These are phyloP conservation scores for Oriolus oriolus DNA, from an alignment of 2,113 vertebrate genomes.

Conservation along the genomic window DNA sequence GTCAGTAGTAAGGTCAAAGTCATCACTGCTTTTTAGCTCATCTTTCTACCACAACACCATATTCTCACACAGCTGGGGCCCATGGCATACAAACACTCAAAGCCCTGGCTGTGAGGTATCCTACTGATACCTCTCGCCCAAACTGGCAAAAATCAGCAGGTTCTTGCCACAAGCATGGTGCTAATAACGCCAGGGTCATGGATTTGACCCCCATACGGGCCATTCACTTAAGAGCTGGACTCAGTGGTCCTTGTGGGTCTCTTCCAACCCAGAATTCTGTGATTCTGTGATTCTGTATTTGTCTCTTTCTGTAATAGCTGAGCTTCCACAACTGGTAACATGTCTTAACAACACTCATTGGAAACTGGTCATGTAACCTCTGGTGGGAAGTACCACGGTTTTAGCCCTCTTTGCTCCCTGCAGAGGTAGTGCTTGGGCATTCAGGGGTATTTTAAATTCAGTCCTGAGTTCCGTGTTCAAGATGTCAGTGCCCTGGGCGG, in stretches of 20 bases:
- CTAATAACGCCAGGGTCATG: background rate
- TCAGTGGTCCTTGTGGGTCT: fast-evolving
- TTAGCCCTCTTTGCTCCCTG: background rate
- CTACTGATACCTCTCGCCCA: background rate
- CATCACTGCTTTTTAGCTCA: background rate
- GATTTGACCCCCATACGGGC: background rate
- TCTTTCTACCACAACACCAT: background rate
- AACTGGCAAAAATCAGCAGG: background rate
- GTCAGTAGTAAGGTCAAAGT: background rate
- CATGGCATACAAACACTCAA: background rate
- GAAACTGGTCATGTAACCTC: background rate
- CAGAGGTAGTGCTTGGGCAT: background rate
- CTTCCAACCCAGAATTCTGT: background rate
- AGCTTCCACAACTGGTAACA: background rate
- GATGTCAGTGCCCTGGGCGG: background rate
- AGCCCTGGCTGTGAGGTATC: background rate
- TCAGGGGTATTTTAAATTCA: background rate
- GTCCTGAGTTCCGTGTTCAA: background rate
- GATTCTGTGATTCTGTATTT: background rate
- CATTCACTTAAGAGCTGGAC: background rate
- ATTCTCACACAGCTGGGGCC: background rate
- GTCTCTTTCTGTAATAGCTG: background rate
- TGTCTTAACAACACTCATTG: background rate
- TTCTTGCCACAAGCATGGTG: background rate
- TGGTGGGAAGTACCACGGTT: background rate